phyloP scores from a whole-genome alignment of 2,113 vertebrate species.

The Corythornis cristatus region DNA sequence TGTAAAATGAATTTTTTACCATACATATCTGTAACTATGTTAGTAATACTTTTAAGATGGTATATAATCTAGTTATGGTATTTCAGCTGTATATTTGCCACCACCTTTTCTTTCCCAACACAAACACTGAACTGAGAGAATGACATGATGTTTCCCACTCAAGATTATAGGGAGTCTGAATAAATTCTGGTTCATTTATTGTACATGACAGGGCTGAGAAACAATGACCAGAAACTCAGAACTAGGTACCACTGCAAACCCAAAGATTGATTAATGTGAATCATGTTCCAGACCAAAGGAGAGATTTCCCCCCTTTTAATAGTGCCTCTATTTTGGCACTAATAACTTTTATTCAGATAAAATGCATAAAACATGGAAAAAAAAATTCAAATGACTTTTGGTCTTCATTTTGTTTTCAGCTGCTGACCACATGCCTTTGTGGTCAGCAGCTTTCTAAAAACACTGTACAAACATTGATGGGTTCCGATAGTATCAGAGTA shows the following conservation, averaged over 20 bases:
- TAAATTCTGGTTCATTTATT: neutral
- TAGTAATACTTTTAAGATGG: slow-evolving; percentile 10
- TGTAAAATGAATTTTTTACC: neutral
- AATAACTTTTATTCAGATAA: neutral
- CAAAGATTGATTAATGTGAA: neutral
- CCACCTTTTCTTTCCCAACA: neutral
- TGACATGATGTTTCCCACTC: neutral
- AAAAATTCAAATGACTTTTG: neutral
- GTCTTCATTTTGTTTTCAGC: neutral
- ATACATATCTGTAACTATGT: neutral
- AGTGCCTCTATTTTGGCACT: neutral
- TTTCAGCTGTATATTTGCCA: neutral
- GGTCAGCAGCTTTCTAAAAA: neutral
- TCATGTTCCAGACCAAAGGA: neutral
- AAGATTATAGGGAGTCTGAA: neutral
- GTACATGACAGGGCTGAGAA: neutral
- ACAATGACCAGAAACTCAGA: neutral
- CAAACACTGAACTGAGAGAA: neutral
- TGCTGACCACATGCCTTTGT: neutral
- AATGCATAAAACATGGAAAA: neutral
- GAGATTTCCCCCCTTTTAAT: neutral
- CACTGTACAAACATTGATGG: neutral
- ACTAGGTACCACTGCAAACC: neutral
- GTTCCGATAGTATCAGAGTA: neutral
- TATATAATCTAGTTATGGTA: neutral